Evolutionary conservation across 2,113 vertebrate species (phyloP).

Genomic region (Paradoxurus hermaphroditus): DNA sequence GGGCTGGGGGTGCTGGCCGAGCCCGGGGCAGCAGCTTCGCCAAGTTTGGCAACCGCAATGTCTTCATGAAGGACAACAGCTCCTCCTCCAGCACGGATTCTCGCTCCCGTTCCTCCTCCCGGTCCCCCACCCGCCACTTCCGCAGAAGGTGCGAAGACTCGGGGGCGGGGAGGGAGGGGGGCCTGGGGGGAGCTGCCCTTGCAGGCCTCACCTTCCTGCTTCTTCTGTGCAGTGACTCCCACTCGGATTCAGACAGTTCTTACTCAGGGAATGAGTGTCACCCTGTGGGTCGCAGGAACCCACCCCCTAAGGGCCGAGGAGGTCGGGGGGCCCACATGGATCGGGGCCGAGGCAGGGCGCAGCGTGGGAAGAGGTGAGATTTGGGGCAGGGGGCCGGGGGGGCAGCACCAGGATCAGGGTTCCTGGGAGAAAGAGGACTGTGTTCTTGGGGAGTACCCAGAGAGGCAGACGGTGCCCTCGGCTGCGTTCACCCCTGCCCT

Average conservation of each 20-base stretch:
- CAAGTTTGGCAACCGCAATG: constrained; percentile 90
- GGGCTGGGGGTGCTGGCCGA: constrained; percentile 74
- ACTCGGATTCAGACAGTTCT: constrained; percentile 81
- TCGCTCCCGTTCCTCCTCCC: constrained; percentile 88
- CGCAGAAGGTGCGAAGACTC: constrained; percentile 79
- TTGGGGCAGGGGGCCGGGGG: rapidly evolving
- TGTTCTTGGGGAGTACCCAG: rapidly evolving
- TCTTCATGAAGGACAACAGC: constrained; percentile 92
- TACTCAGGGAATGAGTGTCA: constrained; percentile 77
- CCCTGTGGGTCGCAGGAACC: constrained; percentile 70
- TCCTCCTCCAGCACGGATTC: constrained; percentile 91
- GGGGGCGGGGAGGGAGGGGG: rapidly evolving
- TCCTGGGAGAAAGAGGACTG: background rate
- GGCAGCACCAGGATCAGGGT: background rate
- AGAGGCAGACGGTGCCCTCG: rapidly evolving
- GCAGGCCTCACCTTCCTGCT: background rate
- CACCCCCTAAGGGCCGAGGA: constrained; percentile 73
- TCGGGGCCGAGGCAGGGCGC: constrained; percentile 79
- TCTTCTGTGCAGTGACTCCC: constrained; percentile 70
- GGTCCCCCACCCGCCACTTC: constrained; percentile 82
- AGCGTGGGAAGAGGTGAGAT: constrained; percentile 80
- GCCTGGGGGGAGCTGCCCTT: rapidly evolving
- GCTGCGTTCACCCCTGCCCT: rapidly evolving
- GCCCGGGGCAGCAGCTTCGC: constrained; percentile 77
- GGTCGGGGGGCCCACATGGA: constrained; percentile 82